These are phyloP conservation scores for Sciaenops ocellatus DNA, from an alignment of 2,797 vertebrate genomes.

Conservation along the genomic window DNA sequence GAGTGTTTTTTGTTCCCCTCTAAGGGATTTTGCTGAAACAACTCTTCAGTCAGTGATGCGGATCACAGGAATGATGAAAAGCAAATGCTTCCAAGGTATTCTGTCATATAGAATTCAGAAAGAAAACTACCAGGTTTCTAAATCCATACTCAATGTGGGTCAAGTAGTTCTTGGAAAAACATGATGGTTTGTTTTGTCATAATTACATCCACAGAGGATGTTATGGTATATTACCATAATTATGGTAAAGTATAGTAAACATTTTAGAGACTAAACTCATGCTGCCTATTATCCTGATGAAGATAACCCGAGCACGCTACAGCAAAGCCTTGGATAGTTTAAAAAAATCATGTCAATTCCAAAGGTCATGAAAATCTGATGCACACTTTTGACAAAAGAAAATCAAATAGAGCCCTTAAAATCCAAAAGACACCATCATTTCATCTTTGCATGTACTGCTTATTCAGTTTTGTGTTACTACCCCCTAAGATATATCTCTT, in stretches of 20 bases:
- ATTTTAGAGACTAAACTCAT: neutral
- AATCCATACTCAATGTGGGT: neutral
- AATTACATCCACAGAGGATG: neutral
- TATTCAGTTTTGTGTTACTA: neutral
- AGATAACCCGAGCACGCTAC: neutral
- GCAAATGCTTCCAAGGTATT: conserved; percentile 40
- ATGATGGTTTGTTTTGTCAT: conserved; percentile 18
- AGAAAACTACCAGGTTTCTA: conserved; percentile 18
- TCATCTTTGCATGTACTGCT: neutral
- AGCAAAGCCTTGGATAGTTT: neutral
- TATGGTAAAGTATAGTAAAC: neutral
- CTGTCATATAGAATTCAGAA: conserved; percentile 17
- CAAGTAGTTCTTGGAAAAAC: neutral
- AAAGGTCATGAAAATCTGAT: neutral
- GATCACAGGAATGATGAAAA: conserved; percentile 12
- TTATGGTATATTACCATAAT: conserved; percentile 13
- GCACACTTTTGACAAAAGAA: conserved; percentile 10
- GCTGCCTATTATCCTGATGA: neutral
- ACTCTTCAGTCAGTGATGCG: conserved; percentile 25
- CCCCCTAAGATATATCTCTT: conserved; percentile 15
- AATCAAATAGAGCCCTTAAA: neutral
- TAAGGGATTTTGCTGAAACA: conserved; percentile 31
- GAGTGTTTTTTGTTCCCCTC: conserved; percentile 25
- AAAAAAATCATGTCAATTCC: neutral
- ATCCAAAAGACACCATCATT: neutral